Conservation (phyloP, 1,140 invertebrate species). For the Solenopsis invicta region DNA sequence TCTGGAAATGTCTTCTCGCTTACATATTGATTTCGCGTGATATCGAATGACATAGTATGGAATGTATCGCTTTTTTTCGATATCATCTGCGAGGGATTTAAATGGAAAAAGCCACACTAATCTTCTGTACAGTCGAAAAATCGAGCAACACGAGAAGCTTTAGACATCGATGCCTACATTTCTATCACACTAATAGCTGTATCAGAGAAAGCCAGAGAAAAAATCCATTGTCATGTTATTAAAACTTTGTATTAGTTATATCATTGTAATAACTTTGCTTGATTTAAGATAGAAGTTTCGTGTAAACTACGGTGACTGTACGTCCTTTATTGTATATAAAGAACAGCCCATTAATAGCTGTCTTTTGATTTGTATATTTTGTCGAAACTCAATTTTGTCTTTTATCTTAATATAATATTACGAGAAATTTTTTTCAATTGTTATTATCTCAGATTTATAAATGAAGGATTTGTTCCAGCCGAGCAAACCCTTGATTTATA, state of each 20-base stretch:
- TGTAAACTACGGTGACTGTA: neutral
- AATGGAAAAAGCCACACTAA: neutral
- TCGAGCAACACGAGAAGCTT: neutral
- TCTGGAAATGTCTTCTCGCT: neutral
- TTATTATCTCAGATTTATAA: too few species aligned
- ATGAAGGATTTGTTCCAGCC: too few species aligned
- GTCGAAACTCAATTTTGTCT: neutral
- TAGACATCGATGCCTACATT: neutral
- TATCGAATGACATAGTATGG: conserved; percentile 22
- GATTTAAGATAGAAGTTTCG: neutral
- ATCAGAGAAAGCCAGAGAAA: neutral
- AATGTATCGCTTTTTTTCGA: conserved; percentile 15
- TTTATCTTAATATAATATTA: too few species aligned
- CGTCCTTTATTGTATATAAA: too few species aligned
- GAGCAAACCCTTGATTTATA: too few species aligned
- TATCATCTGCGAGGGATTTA: conserved; percentile 21
- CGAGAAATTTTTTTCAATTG: too few species aligned
- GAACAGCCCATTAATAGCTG: too few species aligned
- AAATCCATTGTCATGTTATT: neutral
- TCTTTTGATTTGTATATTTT: too few species aligned
- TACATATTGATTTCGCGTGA: conserved; percentile 33
- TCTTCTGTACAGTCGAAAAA: neutral
- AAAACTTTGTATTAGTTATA: neutral
- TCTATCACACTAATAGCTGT: neutral
- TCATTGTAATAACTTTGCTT: neutral